Evolutionary conservation across 2,888 invertebrate genomes (phyloP), one percentile per base, ranked within the genome.

Genomic region (Boloria selene): DNA sequence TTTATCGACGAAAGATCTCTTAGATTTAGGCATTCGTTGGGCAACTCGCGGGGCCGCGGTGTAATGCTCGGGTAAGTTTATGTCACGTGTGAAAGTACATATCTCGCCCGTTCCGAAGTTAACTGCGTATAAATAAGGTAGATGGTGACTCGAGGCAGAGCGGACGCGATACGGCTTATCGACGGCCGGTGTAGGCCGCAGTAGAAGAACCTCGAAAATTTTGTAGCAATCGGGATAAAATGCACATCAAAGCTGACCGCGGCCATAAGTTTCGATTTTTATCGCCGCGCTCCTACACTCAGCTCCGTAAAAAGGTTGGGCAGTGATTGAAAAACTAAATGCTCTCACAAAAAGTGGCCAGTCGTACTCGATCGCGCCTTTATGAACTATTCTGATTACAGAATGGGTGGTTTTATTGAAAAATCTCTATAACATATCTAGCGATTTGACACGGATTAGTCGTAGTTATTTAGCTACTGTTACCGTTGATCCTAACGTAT

Each of bases 381-480:
- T 60, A 68, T 67, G 75, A 75, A 75, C 77, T 75, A 75, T 73
- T 75, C 75, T 72, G 76, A 79, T 78, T 77, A 72, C 70, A 69
- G 74, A 78, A 79, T 78, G 76, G 77, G 74, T 75, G 77, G 79
- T 79, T 82, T 89, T 87, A 90, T 90, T 89, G 90, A 90, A 89
- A 87, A 76, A 74, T 73, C 71, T 78, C 72, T 76, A 73, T 72
- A 73, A 75, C 83, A 79, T 81, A 79, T 83, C 81, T 76, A 79
- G 75, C 84, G 85, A 89, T 89, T 89, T 80, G 89, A 85, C 77
- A 83, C 86, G 90, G 90, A 88, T 90, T 89, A 89, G 79, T 77
- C 74, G 76, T 77, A 81, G 83, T 79, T 83, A 81, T 83, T 86
- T 81, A 83, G 89, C 90, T 89, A 89, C 90, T 84, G 87, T 79